Conservation (phyloP, 2,113 vertebrate genomes). For the Spea bombifrons region DNA sequence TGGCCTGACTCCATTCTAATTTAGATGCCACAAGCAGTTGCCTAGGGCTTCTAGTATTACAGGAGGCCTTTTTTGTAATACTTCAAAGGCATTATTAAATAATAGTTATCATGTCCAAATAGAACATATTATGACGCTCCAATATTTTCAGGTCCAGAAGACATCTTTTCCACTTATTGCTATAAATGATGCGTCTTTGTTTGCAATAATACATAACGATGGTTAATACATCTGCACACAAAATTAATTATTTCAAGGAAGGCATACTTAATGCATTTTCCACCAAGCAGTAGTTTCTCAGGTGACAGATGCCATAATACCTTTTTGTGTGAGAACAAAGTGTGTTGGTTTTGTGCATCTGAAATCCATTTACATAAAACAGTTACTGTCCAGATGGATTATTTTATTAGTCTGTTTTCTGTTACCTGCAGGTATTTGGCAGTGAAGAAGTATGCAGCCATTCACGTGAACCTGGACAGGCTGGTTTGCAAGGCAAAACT, state of each 20-base stretch:
- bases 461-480: slow-evolving; percentile 33
- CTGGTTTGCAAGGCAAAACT: slow-evolving; percentile 18
- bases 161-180: no score
- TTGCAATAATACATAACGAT: no score
- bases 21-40: no score
- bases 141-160: no score
- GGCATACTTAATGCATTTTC: not conserved
- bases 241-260: not conserved
- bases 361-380: slow-evolving; percentile 16
- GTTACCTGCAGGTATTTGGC: slow-evolving; percentile 47
- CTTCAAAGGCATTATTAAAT: no score
- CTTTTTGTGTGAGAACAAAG: slow-evolving; percentile 38
- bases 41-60: no score
- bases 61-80: no score
- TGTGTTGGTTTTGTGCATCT: slow-evolving; percentile 21
- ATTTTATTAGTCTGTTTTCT: slow-evolving; percentile 39
- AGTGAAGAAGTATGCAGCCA: slow-evolving; percentile 15
- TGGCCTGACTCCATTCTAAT: no score
- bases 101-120: no score
- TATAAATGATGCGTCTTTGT: no score
- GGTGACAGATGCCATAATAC: slow-evolving; percentile 9
- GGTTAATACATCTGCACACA: not conserved
- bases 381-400: slow-evolving; percentile 39
- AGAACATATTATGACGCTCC: no score
- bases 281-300: slow-evolving; percentile 13